phyloP scores from a whole-genome alignment of 2,888 invertebrate species.

The Amorpha juglandis region DNA sequence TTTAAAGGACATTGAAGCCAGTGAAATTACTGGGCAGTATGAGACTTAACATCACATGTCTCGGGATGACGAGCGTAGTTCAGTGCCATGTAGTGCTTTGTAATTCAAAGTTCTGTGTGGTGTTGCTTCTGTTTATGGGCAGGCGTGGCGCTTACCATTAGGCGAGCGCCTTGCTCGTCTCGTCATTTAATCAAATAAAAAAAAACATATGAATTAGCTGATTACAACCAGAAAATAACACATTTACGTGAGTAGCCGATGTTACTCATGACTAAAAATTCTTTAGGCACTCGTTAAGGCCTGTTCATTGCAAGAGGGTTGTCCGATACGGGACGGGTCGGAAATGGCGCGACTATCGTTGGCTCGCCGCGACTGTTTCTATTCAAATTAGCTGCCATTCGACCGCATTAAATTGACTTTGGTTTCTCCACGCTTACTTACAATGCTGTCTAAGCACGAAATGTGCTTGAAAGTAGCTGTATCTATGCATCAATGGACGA shows the following conservation, averaged over 20 bases:
- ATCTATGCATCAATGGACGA: constrained; percentile 1
- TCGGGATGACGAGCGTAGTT: too few species aligned
- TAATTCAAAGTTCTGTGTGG: too few species aligned
- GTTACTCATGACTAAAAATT: constrained; percentile 61
- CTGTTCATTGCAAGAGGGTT: constrained; percentile 50
- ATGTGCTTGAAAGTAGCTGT: too few species aligned
- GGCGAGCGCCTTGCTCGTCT: too few species aligned
- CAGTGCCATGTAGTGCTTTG: too few species aligned
- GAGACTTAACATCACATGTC: too few species aligned
- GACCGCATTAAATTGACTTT: constrained; percentile 39
- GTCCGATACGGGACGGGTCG: constrained; percentile 63
- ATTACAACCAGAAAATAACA: constrained; percentile 31
- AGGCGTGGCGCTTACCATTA: too few species aligned
- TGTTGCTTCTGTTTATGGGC: too few species aligned
- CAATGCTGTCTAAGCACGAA: constrained; percentile 5
- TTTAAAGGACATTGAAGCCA: too few species aligned
- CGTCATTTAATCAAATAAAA: too few species aligned
- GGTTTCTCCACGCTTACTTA: constrained; percentile 12
- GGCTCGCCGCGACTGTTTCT: constrained; percentile 68
- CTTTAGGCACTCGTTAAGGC: constrained; percentile 64
- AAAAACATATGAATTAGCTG: constrained; percentile 1
- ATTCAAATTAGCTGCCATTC: constrained; percentile 68
- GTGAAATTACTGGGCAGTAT: too few species aligned
- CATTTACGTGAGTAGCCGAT: constrained; percentile 59
- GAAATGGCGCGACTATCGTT: constrained; percentile 65